phyloP scores from a whole-genome alignment of 2,113 vertebrate genomes.

The Toxotes jaculatrix region DNA sequence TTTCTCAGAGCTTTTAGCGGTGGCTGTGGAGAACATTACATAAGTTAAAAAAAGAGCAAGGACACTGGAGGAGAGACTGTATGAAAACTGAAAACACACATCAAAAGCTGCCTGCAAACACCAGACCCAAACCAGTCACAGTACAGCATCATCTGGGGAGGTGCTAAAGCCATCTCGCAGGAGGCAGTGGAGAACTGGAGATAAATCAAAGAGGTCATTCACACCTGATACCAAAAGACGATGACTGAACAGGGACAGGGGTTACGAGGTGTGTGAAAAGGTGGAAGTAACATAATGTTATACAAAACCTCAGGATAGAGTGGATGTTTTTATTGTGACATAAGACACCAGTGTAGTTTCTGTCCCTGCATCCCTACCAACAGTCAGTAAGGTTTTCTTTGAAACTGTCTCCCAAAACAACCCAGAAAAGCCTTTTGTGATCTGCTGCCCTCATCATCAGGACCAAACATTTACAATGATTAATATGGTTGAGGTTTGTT shows the following conservation, averaged over 20 bases:
- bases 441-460: background rate
- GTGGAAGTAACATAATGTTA: too few species aligned
- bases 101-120: background rate
- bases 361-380: too few species aligned
- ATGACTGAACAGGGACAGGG: too few species aligned
- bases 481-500: too few species aligned
- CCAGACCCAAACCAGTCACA: background rate
- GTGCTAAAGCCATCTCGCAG: background rate
- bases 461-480: too few species aligned
- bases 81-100: background rate
- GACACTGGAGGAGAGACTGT: background rate
- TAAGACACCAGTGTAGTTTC: too few species aligned
- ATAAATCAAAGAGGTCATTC: background rate
- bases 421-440: background rate
- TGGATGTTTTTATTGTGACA: too few species aligned
- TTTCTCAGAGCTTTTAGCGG: too few species aligned
- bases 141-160: background rate
- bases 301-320: too few species aligned
- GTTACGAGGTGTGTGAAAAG: too few species aligned
- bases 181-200: background rate
- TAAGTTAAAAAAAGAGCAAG: background rate
- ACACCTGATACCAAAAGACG: too few species aligned
- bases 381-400: too few species aligned
- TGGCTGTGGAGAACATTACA: background rate
- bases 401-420: background rate